Evolutionary conservation across 2,113 vertebrate genomes (phyloP), one percentile per base, ranked within the genome.

Genomic region (Geococcyx californianus): DNA sequence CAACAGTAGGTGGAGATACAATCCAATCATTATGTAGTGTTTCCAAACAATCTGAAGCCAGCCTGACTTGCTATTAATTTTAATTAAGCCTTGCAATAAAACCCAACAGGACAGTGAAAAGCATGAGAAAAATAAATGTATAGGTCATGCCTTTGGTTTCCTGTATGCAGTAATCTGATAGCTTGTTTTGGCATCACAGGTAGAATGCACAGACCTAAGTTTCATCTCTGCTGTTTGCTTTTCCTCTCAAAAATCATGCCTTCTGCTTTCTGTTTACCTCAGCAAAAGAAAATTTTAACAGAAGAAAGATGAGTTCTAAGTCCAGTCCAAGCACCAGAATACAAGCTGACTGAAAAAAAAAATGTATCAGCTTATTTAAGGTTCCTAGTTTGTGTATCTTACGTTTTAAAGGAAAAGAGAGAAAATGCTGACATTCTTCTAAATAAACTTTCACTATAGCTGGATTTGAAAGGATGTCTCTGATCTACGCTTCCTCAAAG

Each of bases 1-100:
- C 93, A 96, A 96, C 96, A 94, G 97, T 92, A 97, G 96, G 95
- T 96, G 96, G 97, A 96, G 95, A 49, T 94, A 76, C 93, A 97
- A 90, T 93, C 72, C 94, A 92, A 25, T 94, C 94, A 94, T 90
- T 95, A 55, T 68, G 49, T n/a, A 42, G 49, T 68, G 40, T 92
- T 97, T 90, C 78, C 95, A 94, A 91, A 94, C 91, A 89, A 60
- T 60, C 91, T 42, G 42, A 87, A 96, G 68, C 42, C 67, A 87
- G 52, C 14, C 84, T 83, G 82, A 68, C 40, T 89, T 75, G 77
- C 92, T 94, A 87, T 97, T 94, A 95, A 74, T 96, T 96, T 97
- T 96, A 97, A 95, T 96, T 97, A 97, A 81, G 76, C 78, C 54
- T 84, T 92, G 78, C 72, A 91, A 78, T 91, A 84, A 92, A 95